Conservation (phyloP, 1,140 invertebrate species). For the Drosophila sp. region DNA sequence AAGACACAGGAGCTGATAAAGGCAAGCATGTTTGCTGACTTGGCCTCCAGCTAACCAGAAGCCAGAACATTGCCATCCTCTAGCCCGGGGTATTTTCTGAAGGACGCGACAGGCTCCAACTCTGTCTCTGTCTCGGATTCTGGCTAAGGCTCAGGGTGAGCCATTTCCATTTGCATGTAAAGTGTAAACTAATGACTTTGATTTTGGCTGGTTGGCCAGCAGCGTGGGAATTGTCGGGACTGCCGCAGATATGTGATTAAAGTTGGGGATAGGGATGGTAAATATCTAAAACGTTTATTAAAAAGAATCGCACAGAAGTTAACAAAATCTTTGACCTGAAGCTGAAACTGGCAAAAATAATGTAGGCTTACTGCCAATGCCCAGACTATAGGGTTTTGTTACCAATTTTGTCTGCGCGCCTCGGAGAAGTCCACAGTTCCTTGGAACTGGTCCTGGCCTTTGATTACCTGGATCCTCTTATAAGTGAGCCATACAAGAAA, state of each 20-base stretch:
- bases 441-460: constrained; percentile 63
- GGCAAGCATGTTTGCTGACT: neutral
- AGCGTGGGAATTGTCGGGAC: constrained; percentile 66
- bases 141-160: constrained; percentile 16
- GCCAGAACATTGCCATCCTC: constrained; percentile 26
- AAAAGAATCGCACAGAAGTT: constrained; percentile 55
- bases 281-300: constrained; percentile 75
- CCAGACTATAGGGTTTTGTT: constrained; percentile 11
- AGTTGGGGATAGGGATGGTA: neutral
- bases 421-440: constrained; percentile 57
- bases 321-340: constrained; percentile 3
- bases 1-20: constrained; percentile 7
- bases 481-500: constrained; percentile 83
- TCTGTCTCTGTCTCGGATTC: constrained; percentile 5
- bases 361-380: constrained; percentile 7
- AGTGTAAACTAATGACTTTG: constrained; percentile 82
- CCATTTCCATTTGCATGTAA: constrained; percentile 76
- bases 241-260: neutral
- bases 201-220: constrained; percentile 54
- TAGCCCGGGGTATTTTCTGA: constrained; percentile 17
- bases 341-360: constrained; percentile 28
- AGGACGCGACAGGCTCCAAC: constrained; percentile 11
- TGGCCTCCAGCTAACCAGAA: constrained; percentile 36
- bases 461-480: constrained; percentile 32
- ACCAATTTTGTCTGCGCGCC: constrained; percentile 65